Evolutionary conservation across 2,113 vertebrate species (phyloP), one percentile per base, ranked within the genome.

Genomic region (Aldabrachelys gigantea): DNA sequence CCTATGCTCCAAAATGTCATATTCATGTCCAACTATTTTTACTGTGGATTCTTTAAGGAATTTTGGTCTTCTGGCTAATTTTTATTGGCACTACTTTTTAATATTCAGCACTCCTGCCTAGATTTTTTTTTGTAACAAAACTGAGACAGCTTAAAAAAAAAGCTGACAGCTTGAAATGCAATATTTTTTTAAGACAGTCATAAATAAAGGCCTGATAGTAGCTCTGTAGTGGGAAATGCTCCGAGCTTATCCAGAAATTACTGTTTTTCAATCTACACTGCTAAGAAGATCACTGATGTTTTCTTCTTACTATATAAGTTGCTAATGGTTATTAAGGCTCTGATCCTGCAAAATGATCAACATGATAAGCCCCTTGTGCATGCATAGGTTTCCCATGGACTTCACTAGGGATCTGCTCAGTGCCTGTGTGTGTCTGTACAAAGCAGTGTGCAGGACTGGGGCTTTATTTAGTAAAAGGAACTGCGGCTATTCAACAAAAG

Each of bases 11-110:
- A 80, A 80, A 59, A 76, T 29, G n/a, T 89, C 87, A 47, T 94
- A 89, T 49, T 62, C 38, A 59, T 86, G 72, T 95, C 90, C 22
- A 89, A 82, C 53, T 84, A 78, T 82, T 95, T 96, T 95, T 78
- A 47, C 41, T 78, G 95, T 92, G 62, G 72, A 78, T 80, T 95
- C 50, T 6, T 82, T 84, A 91, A 96, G 78, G 89, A 96, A 95
- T 93, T 87, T 85, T 96, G 84, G 57, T 94, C 88, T n/a, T 94
- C 80, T 78, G 72, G 87, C 94, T 90, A 21, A 88, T 95, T 97
- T 97, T 95, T 93, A 93, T 87, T 97, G 49, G 93, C 91, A 86
- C 92, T 89, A 85, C n/a, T 76, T 95, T 96, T 94, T 93, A 91
- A 89, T 95, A 91, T 95, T 95, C 85, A 88, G 72, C 87, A 87